Conservation (phyloP, 1,140 invertebrate species). For the Drosophila novamexicana region DNA sequence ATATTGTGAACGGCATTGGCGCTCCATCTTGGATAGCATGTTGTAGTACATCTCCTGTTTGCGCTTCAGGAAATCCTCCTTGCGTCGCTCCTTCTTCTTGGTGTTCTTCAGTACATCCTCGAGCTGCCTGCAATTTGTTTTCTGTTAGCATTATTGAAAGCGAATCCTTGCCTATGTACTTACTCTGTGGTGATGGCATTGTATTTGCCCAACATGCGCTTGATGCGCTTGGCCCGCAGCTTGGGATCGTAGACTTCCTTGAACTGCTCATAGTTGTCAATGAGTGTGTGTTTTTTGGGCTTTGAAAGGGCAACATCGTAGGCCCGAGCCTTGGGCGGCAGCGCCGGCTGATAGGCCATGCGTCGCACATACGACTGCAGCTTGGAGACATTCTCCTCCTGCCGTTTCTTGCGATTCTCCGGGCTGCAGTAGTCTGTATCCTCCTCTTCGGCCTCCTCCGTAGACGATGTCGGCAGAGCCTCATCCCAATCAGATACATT, state of each 20-base stretch:
- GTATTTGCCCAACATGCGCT: conserved; percentile 60
- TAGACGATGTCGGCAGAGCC: conserved; percentile 59
- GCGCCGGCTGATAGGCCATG: conserved; percentile 73
- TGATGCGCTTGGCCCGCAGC: conserved; percentile 66
- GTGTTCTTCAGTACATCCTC: conserved; percentile 70
- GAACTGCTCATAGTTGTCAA: conserved; percentile 62
- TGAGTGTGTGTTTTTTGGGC: conserved; percentile 46
- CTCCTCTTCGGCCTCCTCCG: conserved; percentile 46
- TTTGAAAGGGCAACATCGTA: conserved; percentile 57
- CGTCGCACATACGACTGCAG: conserved; percentile 66
- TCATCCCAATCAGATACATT: conserved; percentile 75
- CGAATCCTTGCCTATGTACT: conserved; percentile 5
- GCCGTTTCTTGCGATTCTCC: conserved; percentile 50
- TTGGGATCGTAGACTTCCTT: conserved; percentile 63
- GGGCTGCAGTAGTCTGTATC: conserved; percentile 60
- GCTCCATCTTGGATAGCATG: conserved; percentile 74
- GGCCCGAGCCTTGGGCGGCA: conserved; percentile 59
- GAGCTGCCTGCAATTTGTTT: conserved; percentile 54
- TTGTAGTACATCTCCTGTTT: conserved; percentile 79
- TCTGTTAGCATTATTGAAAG: not conserved
- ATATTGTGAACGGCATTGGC: conserved; percentile 76
- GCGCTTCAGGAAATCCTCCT: conserved; percentile 72
- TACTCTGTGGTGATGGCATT: conserved; percentile 76
- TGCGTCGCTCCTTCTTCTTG: conserved; percentile 66
- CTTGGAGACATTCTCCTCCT: conserved; percentile 60